phyloP scores from a whole-genome alignment of 92 coral and sea anemone species.

The Epizoanthus scotinus region DNA sequence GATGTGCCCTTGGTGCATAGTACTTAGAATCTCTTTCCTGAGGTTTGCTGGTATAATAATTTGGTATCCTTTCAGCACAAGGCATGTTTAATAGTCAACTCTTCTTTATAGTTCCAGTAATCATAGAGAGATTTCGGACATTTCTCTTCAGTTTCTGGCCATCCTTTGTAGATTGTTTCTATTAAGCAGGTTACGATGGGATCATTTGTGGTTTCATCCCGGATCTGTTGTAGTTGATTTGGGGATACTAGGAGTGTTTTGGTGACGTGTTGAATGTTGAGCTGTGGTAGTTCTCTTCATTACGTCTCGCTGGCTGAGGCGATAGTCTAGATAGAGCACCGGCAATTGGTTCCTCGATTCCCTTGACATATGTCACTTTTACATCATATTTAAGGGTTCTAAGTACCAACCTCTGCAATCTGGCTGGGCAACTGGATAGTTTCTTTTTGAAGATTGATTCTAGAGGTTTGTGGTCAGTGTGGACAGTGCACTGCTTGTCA shows the following conservation, averaged over 20 bases:
- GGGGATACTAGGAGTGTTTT: conserved; percentile 54
- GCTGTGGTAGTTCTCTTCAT: conserved; percentile 42
- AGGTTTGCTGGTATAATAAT: too few species aligned
- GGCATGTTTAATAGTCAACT: too few species aligned
- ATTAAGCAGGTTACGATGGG: conserved; percentile 36
- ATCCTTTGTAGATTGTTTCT: too few species aligned
- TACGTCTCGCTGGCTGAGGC: conserved; percentile 43
- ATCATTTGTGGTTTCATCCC: conserved; percentile 54
- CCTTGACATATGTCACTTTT: conserved; percentile 53
- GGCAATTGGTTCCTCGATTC: conserved; percentile 53
- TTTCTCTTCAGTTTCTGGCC: too few species aligned
- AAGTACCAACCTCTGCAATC: conserved; percentile 57
- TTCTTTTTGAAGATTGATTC: conserved; percentile 59
- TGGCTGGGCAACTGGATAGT: conserved; percentile 55
- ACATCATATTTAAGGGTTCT: conserved; percentile 52
- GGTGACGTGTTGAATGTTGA: conserved; percentile 51
- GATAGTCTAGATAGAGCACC: conserved; percentile 37
- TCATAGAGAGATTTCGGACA: too few species aligned
- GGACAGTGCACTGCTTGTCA: conserved; percentile 58
- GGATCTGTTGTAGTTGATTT: conserved; percentile 54
- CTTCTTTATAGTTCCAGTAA: too few species aligned
- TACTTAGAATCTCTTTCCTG: too few species aligned
- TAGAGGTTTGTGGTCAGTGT: conserved; percentile 50
- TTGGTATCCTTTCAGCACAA: too few species aligned
- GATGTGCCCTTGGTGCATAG: too few species aligned